phyloP scores from a whole-genome alignment of 2,888 invertebrate genomes.

The Aleiodes alternator region DNA sequence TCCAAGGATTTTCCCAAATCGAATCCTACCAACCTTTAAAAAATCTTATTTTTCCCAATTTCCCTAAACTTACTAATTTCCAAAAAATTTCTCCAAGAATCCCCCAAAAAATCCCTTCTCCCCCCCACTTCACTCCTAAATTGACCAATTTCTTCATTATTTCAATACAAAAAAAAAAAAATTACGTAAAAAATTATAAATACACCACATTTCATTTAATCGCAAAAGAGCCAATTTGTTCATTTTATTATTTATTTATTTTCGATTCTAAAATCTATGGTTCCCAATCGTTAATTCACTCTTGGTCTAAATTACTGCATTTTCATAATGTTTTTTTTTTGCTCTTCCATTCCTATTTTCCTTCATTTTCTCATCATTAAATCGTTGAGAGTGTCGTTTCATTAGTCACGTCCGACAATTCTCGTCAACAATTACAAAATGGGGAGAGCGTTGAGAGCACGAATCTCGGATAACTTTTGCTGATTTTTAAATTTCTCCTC shows the following conservation, averaged over 20 bases:
- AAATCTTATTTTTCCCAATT: no score
- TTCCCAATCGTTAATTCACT: slow-evolving; percentile 26
- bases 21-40: no score
- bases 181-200: neutral
- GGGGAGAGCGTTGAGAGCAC: neutral
- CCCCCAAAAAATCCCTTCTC: no score
- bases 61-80: no score
- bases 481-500: slow-evolving; percentile 21
- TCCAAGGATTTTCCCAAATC: no score
- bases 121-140: no score
- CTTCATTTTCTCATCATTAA: slow-evolving; percentile 39
- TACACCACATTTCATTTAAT: neutral
- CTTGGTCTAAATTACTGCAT: slow-evolving; percentile 27
- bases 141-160: no score
- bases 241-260: neutral
- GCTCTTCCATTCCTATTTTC: neutral
- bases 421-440: slow-evolving; percentile 32
- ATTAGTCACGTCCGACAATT: slow-evolving; percentile 25
- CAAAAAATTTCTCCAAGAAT: no score
- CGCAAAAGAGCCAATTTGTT: neutral
- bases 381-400: slow-evolving; percentile 3
- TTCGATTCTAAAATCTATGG: slow-evolving; percentile 16
- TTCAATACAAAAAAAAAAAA: neutral
- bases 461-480: neutral
- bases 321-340: neutral